Evolutionary conservation across 2,888 invertebrate species (phyloP), one percentile per base, ranked within the genome.

Genomic region (Lithosia quadra): DNA sequence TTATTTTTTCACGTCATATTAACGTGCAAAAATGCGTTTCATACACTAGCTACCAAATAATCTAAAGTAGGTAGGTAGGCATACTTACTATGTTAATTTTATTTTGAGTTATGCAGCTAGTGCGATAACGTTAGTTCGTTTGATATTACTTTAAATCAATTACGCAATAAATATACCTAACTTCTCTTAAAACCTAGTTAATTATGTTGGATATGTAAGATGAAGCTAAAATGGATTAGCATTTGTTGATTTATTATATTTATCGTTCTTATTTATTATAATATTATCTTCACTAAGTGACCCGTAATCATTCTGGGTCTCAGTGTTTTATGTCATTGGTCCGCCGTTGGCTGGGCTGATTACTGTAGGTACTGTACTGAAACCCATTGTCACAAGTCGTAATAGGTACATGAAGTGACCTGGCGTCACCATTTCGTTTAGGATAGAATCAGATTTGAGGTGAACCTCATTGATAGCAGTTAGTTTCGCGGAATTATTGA

Each of bases 251-350:
- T 86, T 82, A 85, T 84, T 75, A 67, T 55, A 78, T 73, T 79
- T 90, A 89, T 90, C 88, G 75, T 77, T 79, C 71, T 78, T 83
- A 84, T 84, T 84, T 87, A 87, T 83, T 76, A 15, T 43, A 81
- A 88, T 83, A 83, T 90, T 90, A 90, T 90, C 89, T 86, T 77
- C 76, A 82, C 73, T 80, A 76, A 76, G 85, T 90, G 90, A 90
- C 89, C 90, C 81, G 86, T 84, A 87, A 85, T 86, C 86, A 85
- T 86, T 86, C 87, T 88, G 82, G 83, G 87, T 87, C 86, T 86
- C 83, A 82, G 80, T 87, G 83, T 85, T 88, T 84, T 82, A 81
- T 88, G 85, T 85, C 86, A 87, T 86, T 86, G 82, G 81, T 86
- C 80, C 80, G 81, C 79, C 85, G 82, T 84, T 84, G 83, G 80